A percentile compares a stretch with the other conserved stretches of the same genome.
phyloP scores from a whole-genome alignment of 2,113 vertebrate genomes.

The Cathartes aura region DNA sequence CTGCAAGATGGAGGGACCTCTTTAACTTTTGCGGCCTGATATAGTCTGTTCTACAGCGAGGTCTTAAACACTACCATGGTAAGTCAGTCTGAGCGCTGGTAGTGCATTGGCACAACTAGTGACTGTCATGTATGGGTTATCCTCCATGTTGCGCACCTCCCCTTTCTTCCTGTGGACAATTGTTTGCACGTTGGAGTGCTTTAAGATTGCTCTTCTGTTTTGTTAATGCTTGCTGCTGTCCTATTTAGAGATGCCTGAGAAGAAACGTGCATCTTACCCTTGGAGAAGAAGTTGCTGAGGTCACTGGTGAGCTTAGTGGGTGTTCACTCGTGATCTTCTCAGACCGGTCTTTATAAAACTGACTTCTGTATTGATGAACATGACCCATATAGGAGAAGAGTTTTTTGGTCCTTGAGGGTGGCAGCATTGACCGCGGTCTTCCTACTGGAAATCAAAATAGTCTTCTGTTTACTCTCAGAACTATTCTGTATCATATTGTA shows the following conservation, averaged over 20 bases:
- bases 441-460: background rate
- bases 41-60: background rate
- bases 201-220: background rate
- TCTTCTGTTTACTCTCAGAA: background rate
- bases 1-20: background rate
- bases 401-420: background rate
- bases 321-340: background rate
- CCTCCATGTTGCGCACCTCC: background rate
- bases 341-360: background rate
- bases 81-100: background rate
- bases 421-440: background rate
- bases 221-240: background rate
- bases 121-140: background rate
- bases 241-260: background rate
- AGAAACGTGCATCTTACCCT: background rate
- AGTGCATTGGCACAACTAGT: background rate
- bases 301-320: background rate
- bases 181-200: background rate
- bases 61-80: fast-evolving
- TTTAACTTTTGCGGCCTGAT: background rate
- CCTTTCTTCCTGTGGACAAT: background rate
- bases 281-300: background rate
- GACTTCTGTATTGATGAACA: background rate
- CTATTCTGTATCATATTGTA: fast-evolving
- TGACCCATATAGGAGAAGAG: background rate